Conservation (phyloP, 2,113 vertebrate species). For the Oreochromis tanganicae region DNA sequence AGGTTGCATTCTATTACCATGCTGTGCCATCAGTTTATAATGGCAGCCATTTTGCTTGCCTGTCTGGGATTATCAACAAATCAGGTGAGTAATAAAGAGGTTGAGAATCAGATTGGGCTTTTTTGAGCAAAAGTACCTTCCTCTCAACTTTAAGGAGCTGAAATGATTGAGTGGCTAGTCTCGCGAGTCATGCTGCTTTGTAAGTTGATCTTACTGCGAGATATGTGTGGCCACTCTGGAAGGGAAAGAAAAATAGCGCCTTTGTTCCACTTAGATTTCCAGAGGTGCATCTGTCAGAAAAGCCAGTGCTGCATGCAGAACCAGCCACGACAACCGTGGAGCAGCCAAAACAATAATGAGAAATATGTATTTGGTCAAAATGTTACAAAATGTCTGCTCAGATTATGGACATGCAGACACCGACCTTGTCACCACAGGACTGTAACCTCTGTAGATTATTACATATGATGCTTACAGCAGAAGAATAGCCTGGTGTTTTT, state of each 20-base stretch:
- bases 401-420: background rate
- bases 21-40: slow-evolving; percentile 21
- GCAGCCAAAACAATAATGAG: background rate
- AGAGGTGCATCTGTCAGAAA: background rate
- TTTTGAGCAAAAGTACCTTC: background rate
- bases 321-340: background rate
- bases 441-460: slow-evolving; percentile 30
- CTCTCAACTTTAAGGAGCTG: background rate
- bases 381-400: slow-evolving; percentile 1
- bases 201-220: background rate
- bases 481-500: background rate
- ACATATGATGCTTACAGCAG: background rate
- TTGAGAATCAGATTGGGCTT: background rate
- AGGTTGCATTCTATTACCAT: background rate
- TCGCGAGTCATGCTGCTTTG: background rate
- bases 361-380: background rate
- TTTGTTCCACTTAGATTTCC: slow-evolving; percentile 21
- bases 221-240: background rate
- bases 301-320: background rate
- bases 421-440: background rate
- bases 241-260: background rate
- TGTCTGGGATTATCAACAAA: slow-evolving; percentile 15
- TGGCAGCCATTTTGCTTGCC: slow-evolving; percentile 19
- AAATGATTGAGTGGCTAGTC: background rate
- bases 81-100: slow-evolving; percentile 10